Conservation (phyloP, 2,888 invertebrate genomes). For the Eurois occulta region DNA sequence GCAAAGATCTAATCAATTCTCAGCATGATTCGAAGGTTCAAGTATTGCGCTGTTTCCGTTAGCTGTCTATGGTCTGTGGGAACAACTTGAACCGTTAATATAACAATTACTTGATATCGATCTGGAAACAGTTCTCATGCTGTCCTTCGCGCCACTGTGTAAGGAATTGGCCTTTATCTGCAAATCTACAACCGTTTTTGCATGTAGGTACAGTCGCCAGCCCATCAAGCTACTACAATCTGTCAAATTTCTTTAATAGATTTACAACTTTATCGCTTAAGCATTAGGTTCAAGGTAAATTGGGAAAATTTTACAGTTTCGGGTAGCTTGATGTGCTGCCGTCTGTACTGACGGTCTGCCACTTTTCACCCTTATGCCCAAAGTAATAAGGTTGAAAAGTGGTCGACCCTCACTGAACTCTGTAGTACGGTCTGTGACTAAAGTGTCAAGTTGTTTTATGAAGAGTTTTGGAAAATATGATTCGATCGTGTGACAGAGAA, state of each 20-base stretch:
- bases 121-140: conserved; percentile 68
- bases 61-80: conserved; percentile 48
- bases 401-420: not conserved
- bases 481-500: not conserved
- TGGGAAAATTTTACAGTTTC: too few species aligned
- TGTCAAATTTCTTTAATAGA: too few species aligned
- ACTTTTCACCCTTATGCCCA: not conserved
- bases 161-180: conserved; percentile 62
- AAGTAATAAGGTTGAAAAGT: not conserved
- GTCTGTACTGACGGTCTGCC: not conserved
- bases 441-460: not conserved
- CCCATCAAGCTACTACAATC: too few species aligned
- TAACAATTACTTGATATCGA: conserved; percentile 71
- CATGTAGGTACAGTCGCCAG: not conserved
- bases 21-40: conserved; percentile 48
- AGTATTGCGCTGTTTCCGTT: conserved; percentile 51
- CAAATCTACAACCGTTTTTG: conserved; percentile 55
- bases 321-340: too few species aligned
- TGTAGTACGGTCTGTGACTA: conserved; percentile 7
- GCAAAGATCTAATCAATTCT: conserved; percentile 32
- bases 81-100: conserved; percentile 51
- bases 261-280: too few species aligned
- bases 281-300: too few species aligned
- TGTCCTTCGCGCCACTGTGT: conserved; percentile 61
- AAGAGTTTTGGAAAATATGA: not conserved